Base-by-base conservation (phyloP, 2,888 invertebrate species). In the Machimus atricapillus region DNA sequence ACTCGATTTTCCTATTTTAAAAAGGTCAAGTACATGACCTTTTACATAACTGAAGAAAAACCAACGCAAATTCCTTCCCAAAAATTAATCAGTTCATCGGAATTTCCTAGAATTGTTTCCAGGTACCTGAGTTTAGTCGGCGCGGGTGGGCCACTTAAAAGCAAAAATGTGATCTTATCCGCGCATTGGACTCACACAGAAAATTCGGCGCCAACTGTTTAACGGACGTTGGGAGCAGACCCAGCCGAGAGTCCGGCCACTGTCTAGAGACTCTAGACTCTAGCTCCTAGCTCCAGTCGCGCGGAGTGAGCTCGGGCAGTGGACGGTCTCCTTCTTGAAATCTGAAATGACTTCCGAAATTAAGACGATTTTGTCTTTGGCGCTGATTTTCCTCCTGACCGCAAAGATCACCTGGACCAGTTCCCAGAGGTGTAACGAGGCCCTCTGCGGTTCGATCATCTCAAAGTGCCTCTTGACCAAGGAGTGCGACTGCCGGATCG, bases 391-490 rank as follows among this genome's bases (percentile, higher is more conserved):
- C 1, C 9, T 66, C 66, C 66, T 66, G 66, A 0, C 8, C 66
- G 23, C 66, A 27, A 23, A 14, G 9, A 19, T 27, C 66, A 66
- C 66, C 66, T 23, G 7, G 23, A 66, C 12, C 0, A 66, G 66
- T 12, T 66, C 66, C 66, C 66, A 2, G 23, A 66, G 66, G 66
- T 83, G 83, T 43, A 66, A 83, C 12, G 46, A 85, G 43, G 23
- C 27, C 7, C 34, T 76, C 31, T 85, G 85, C 40, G 85, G 40
- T 0, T 66, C 73, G 27, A 76, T 76, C 6, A 31, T 85, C 27
- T 76, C 76, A 2, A 85, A 85, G 34, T 85, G 85, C 31, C 34
- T 85, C 5, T 7, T 85, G 40, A 74, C 43, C 12, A 19, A 85
- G 31, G 23, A 73, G 16, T 85, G 85, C 34, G 37, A 37, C 40